Conservation (phyloP, 1,140 invertebrate species). For the Drosophila sproati region DNA sequence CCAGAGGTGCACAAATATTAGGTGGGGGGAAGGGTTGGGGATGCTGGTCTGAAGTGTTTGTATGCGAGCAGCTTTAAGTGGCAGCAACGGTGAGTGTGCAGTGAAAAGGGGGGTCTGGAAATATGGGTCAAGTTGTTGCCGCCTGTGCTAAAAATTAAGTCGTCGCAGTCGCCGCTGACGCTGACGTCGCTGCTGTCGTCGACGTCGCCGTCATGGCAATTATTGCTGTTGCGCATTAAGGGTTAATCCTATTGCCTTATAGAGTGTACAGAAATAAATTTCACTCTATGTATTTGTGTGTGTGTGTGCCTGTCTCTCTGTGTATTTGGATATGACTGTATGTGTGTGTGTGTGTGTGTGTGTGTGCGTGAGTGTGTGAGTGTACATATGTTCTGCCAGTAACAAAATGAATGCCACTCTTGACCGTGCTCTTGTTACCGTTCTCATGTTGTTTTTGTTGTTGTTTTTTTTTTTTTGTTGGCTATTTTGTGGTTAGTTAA, state of each 20-base stretch:
- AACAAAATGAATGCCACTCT: slow-evolving; percentile 28
- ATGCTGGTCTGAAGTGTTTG: slow-evolving; percentile 41
- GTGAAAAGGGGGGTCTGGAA: slow-evolving; percentile 45
- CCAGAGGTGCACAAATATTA: slow-evolving; percentile 38
- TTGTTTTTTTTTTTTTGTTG: slow-evolving; percentile 15
- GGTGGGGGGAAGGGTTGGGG: background rate
- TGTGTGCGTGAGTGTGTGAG: background rate
- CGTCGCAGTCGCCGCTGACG: slow-evolving; percentile 47
- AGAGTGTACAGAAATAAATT: slow-evolving; percentile 52
- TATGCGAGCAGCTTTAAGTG: slow-evolving; percentile 75
- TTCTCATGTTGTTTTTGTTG: slow-evolving; percentile 15
- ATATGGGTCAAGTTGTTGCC: slow-evolving; percentile 82
- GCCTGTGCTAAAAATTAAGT: slow-evolving; percentile 80
- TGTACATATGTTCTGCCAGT: slow-evolving; percentile 17
- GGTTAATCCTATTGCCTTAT: slow-evolving; percentile 74
- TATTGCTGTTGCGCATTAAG: slow-evolving; percentile 77
- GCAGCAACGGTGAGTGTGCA: slow-evolving; percentile 48
- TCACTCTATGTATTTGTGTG: background rate
- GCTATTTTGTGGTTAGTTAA: slow-evolving; percentile 43
- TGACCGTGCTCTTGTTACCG: slow-evolving; percentile 19
- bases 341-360: slow-evolving; percentile 28
- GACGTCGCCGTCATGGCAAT: slow-evolving; percentile 65
- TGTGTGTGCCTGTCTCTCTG: background rate
- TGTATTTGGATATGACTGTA: slow-evolving; percentile 16
- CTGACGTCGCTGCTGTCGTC: slow-evolving; percentile 10